Conservation (phyloP, 2,888 invertebrate species). For the Agrotis exclamationis region DNA sequence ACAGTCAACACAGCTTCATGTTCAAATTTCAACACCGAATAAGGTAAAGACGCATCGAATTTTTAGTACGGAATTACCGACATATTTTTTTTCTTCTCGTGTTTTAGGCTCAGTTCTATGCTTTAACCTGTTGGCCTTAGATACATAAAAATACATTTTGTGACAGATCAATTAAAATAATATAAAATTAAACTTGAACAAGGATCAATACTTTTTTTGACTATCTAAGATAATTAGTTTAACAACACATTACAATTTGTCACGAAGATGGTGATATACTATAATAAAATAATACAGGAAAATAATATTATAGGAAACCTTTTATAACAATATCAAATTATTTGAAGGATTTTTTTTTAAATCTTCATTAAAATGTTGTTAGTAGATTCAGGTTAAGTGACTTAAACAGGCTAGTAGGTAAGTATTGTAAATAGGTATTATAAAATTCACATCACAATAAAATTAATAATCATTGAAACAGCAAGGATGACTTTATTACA, state of each 20-base stretch:
- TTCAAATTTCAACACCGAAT: conserved; percentile 1
- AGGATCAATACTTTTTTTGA: conserved; percentile 47
- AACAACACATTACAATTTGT: conserved; percentile 71
- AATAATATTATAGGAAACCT: background rate
- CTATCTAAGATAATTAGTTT: conserved; percentile 66
- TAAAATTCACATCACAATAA: conserved; percentile 11
- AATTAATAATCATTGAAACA: conserved; percentile 30
- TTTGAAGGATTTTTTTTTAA: background rate
- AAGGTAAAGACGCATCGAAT: conserved; percentile 14
- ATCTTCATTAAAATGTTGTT: background rate
- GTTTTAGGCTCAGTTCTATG: conserved; percentile 5
- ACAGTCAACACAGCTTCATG: conserved; percentile 35
- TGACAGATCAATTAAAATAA: conserved; percentile 59
- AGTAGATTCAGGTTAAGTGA: background rate
- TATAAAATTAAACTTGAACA: conserved; percentile 19
- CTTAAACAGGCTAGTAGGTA: conserved; percentile 13
- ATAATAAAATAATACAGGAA: too few relatives aligned
- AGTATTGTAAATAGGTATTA: conserved; percentile 22
- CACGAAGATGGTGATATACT: conserved; percentile 66
- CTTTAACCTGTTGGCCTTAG: conserved; percentile 29
- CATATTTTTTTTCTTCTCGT: conserved; percentile 6
- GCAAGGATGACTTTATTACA: conserved; percentile 38
- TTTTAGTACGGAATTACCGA: conserved; percentile 2
- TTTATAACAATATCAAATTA: background rate
- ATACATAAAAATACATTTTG: conserved; percentile 36